Evolutionary conservation across 92 coral and sea anemone species (phyloP), one percentile per base, ranked within the genome.

Genomic region (Anthopleura xanthogrammica): DNA sequence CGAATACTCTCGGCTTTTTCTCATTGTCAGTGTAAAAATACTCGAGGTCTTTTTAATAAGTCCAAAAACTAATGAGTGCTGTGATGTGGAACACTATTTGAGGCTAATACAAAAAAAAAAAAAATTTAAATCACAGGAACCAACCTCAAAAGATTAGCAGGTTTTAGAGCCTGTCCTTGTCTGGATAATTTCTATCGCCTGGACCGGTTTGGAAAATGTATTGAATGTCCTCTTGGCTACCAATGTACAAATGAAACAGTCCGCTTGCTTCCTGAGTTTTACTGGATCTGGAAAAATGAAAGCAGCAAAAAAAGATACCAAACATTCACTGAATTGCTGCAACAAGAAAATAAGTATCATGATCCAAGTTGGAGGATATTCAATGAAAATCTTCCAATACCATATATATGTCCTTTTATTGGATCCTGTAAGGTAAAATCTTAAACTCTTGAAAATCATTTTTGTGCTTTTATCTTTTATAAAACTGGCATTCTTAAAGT

Each of bases 201-300:
- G 16, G 80, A 77, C 13, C 80, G 80, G 16, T 77, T 11, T 77
- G 80, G 80, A 7, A 52, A 42, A 16, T 77, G 80, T 52, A 77
- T 52, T 75, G 56, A 41, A 41, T 77, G 80, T 52, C 22, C 80
- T 23, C 43, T 42, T 24, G 80, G 80, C 1, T 42, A 42, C 62
- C 40, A 42, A 42, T 77, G 80, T 77, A 23, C 3, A 24, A 77
- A 77, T 77, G 80, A 77, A 50, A 12, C 80, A 41, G 62, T 77
- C 71, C 29, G 52, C 29, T 50, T 77, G 39, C 43, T 39, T 23
- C 80, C 52, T 12, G 80, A 52, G 39, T 77, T 42, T 23, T 77
- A 77, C 60, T 77, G 80, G 80, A 29, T 29, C 36, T 29, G 36
- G 36, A 29, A 29, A 29, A 29, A 29, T 29, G 36, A 29, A 29